Evolutionary conservation across 2,888 invertebrate species (phyloP), one percentile per base, ranked within the genome.

Genomic region (Hirudinaria manillensis): DNA sequence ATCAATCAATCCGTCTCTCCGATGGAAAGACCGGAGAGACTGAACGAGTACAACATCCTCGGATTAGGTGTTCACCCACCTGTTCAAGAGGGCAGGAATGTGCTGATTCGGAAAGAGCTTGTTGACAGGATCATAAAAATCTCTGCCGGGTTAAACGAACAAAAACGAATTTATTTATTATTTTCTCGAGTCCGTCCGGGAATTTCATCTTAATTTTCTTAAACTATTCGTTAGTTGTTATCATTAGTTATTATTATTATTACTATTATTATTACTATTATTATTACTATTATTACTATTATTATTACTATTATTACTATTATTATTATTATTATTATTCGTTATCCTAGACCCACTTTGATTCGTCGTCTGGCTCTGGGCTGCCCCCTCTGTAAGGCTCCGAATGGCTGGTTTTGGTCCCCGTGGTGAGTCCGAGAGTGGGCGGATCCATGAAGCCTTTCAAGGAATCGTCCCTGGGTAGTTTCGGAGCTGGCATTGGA

Each of bases 71-170:
- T n/a, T n/a, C n/a, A 32, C 36, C 32, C 10, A 68, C 68, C 34
- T 68, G 68, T 68, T 68, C 1, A 34, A 34, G 36, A 34, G 36
- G 36, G 68, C 68, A n/a, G 68, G 68, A n/a, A 68, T 29, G 36
- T 68, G 32, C 21, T 32, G 32, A 36, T 68, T 32, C 13, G 68
- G 68, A 13, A 68, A 34, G 21, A 32, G 7, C 36, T 36, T 68
- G 13, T 32, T 68, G n/a, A 68, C 32, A 34, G 68, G 68, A n/a
- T 68, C 68, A n/a, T 34, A 68, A 10, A 29, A 29, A 29, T 68
- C 68, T n/a, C 68, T 68, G 36, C n/a, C 1, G 45, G 16, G 45
- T 19, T 53, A 53, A 19, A 53, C 21, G 53, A 21, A 53, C 16
- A 21, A 7, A 34, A 68, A 68, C 34, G 34, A 68, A 29, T 68